Evolutionary conservation across 2,888 invertebrate species (phyloP), one percentile per base, ranked within the genome.

Genomic region (Apamea sordens): DNA sequence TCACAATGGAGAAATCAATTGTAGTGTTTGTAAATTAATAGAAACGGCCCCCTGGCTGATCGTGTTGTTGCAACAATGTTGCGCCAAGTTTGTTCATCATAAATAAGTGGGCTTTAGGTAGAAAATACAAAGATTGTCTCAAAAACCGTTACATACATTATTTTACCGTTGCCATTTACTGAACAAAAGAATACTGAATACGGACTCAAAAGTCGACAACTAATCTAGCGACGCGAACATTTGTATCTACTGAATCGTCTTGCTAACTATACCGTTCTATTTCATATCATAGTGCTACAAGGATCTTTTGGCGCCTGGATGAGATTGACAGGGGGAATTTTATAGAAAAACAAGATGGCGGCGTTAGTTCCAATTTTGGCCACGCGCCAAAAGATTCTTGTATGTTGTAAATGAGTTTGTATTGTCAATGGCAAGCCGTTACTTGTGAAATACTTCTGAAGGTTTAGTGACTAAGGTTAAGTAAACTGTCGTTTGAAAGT

Each of bases 361-460:
- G 18, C 28, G 24, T 32, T 32, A 10, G 32, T 32, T 50, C 21
- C 47, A 0, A 69, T 8, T 13, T 24, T 15, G 13, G 4, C 1
- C 50, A 8, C 21, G 13, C 13, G 32, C 69, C 50, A 70, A 50
- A 32, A 32, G 21, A 53, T 53, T 24, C 70, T 70, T 53, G 70
- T 53, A 24, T 50, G 28, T 24, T 47, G 70, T 78, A 64, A 63
- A 59, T 41, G 79, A 75, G 73, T 65, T 78, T 75, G 70, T 88
- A 82, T 87, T 83, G 75, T 84, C 78, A 83, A 75, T 83, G 77
- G 86, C 78, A 82, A 84, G 88, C 84, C 68, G 76, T 73, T 79
- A 73, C 69, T 65, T 73, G 80, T 79, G 69, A 74, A 79, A 79
- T 68, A 84, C 53, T 72, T 36, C 69, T 77, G 76, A 56, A 78